Evolutionary conservation across 2,113 vertebrate genomes (phyloP).

Genomic region (Eudyptes chrysolophus): DNA sequence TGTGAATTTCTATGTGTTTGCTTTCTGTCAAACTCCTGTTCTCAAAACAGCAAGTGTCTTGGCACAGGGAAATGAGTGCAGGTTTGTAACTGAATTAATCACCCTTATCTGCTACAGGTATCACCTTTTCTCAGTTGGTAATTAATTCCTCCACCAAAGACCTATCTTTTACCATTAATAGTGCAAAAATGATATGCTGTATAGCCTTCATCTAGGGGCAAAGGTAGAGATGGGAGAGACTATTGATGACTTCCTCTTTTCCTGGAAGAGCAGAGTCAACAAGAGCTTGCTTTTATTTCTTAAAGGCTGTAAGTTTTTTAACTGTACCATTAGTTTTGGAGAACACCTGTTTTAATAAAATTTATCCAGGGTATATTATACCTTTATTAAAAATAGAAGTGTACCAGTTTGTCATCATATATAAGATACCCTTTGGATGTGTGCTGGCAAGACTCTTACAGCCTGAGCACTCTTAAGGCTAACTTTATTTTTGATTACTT

Average conservation of each 20-base stretch:
- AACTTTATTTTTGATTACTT: not conserved
- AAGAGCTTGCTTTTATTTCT: not conserved
- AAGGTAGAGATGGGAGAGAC: not conserved
- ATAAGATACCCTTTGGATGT: not conserved
- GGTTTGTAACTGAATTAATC: not conserved
- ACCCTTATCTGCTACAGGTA: not conserved
- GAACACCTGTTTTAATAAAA: not conserved
- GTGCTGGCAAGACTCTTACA: not conserved
- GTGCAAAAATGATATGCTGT: not conserved
- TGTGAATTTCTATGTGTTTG: not conserved
- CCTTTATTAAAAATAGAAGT: not conserved
- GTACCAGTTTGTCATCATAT: not conserved
- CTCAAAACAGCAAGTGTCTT: not conserved
- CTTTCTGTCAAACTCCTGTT: not conserved
- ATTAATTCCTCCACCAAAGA: not conserved
- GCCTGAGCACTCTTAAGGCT: not conserved
- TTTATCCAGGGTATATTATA: not conserved
- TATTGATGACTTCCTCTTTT: not conserved
- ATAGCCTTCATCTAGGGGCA: not conserved
- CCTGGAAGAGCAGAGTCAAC: not conserved
- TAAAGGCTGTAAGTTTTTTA: not conserved
- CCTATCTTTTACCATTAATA: not conserved
- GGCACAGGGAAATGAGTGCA: not conserved
- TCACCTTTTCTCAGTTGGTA: not conserved
- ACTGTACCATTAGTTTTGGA: not conserved